Base-by-base conservation (phyloP, 2,797 vertebrate genomes). In the Ctenosaura bakeri region DNA sequence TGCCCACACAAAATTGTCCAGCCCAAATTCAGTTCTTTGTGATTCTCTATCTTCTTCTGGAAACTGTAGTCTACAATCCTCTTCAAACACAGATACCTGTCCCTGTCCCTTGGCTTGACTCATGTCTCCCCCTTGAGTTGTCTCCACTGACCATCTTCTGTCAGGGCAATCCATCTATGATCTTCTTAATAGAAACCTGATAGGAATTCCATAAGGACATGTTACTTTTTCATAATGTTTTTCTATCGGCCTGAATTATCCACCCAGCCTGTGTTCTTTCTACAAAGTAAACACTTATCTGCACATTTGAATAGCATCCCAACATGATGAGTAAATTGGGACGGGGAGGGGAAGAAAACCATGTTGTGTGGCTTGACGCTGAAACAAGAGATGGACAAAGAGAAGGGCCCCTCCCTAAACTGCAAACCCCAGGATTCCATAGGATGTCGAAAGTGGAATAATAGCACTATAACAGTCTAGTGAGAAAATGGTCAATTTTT, bases 311-410 rank as follows among this genome's bases (percentile, higher is more conserved):
- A 35, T 32, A 9, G 62, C 35, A 24, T 80, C 32, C 76, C 62
- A 56, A 89, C 73, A 92, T 91, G 29, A 54, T 46, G 26, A 56
- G 59, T n/a, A 85, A 42, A 32, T 74, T 7, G 22, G 24, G 66
- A 29, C 13, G 18, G 16, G n/a, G 56, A 4, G 56, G 16, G 62
- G 32, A 20, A 0, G 0, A 92, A 91, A 91, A 62, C 86, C 83
- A 92, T 85, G 88, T 87, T 87, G 69, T 92, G 85, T 88, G 77
- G 73, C 93, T 83, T 56, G 38, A 88, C 62, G 83, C 83, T 74
- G 89, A 91, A 90, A 89, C 89, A 85, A 86, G 42, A 74, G 88
- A 80, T 92, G 90, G 92, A 89, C 54, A 84, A 84, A 92, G n/a
- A 13, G 56, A 82, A 88, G 42, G 42, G 4, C 42, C 42, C 42